Evolutionary conservation across 2,797 vertebrate species (phyloP).

Genomic region (Xerus rutilus): DNA sequence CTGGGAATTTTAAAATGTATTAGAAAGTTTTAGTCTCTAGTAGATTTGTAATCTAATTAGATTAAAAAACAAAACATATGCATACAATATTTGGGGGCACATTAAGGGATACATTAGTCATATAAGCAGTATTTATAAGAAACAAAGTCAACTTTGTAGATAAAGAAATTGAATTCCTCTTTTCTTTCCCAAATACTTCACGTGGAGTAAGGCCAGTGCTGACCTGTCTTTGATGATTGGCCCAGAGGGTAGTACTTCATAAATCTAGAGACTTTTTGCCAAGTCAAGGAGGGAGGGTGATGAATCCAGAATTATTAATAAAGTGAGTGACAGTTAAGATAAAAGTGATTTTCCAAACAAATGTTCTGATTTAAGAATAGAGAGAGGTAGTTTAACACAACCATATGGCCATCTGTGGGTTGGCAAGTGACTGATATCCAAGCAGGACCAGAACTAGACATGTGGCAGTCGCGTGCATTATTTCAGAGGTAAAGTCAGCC

Average conservation of each 20-base stretch:
- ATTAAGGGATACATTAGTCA: neutral
- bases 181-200: neutral
- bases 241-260: neutral
- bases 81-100: neutral
- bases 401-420: fast-evolving
- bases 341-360: neutral
- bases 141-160: neutral
- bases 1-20: neutral
- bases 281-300: neutral
- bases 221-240: neutral
- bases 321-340: neutral
- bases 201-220: neutral
- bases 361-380: neutral
- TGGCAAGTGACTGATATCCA: fast-evolving
- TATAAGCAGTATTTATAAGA: neutral
- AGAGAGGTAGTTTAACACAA: neutral
- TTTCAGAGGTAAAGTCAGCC: neutral
- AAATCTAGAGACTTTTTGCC: neutral
- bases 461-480: neutral
- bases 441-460: neutral
- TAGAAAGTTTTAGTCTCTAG: neutral
- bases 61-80: neutral
- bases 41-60: neutral
- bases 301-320: neutral
- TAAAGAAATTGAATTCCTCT: neutral